Evolutionary conservation across 2,797 vertebrate genomes (phyloP).

Genomic region (Gila robusta): DNA sequence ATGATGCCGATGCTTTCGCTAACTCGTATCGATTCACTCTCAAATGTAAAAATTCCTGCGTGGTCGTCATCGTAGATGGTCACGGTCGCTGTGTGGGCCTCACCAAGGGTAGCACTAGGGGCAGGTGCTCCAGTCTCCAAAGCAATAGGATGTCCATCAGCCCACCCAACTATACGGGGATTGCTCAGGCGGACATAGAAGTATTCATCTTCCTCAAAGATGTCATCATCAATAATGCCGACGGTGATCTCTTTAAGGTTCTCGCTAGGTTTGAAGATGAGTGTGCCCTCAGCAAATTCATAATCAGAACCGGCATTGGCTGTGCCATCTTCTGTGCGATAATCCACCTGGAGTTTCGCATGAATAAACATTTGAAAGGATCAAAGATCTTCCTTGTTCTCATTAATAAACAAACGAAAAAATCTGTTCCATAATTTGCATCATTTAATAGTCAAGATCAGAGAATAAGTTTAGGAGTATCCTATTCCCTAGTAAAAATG

Average conservation of each 20-base stretch:
- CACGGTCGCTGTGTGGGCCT: conserved; percentile 83
- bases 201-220: conserved; percentile 89
- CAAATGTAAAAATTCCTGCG: conserved; percentile 87
- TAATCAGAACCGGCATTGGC: conserved; percentile 89
- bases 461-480: neutral
- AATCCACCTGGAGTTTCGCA: conserved; percentile 78
- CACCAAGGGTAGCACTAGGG: conserved; percentile 79
- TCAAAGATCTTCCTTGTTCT: conserved; percentile 1
- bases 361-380: neutral
- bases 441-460: conserved; percentile 11
- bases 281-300: conserved; percentile 85
- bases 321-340: conserved; percentile 86
- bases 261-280: conserved; percentile 85
- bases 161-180: conserved; percentile 76
- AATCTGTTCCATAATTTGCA: neutral
- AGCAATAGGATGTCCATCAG: conserved; percentile 72
- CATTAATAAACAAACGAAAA: neutral
- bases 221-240: conserved; percentile 88
- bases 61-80: conserved; percentile 90
- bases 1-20: conserved; percentile 81
- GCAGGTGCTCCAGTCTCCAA: conserved; percentile 62
- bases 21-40: conserved; percentile 76
- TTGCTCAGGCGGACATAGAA: conserved; percentile 87
- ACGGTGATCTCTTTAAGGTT: conserved; percentile 83
- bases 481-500: neutral